These are phyloP conservation scores for Phaethornis superciliosus DNA, from an alignment of 2,113 vertebrate species.

Conservation along the genomic window DNA sequence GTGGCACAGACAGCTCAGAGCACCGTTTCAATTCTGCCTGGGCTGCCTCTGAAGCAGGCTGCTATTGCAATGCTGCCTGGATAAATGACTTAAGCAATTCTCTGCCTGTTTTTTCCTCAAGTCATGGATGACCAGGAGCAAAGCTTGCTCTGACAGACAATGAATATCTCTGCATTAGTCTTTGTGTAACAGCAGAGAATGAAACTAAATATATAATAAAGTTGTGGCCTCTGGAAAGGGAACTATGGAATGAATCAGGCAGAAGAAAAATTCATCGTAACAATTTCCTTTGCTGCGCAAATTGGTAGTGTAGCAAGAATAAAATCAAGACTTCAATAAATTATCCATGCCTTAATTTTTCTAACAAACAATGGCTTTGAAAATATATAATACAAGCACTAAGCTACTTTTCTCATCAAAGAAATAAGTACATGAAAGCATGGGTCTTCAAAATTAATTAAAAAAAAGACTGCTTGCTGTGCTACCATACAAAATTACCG, in stretches of 20 bases:
- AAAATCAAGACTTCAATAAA: constrained; percentile 54
- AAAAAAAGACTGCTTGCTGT: background rate
- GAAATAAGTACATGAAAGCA: constrained; percentile 4
- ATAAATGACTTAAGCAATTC: background rate
- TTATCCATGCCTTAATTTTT: constrained; percentile 5
- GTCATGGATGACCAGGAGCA: background rate
- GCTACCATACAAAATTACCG: background rate
- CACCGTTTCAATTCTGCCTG: background rate
- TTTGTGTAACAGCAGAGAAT: background rate
- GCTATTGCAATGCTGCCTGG: background rate
- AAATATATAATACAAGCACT: background rate
- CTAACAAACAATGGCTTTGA: background rate
- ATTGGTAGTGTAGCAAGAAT: background rate
- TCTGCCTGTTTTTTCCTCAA: background rate
- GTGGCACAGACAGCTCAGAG: background rate
- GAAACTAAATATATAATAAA: background rate
- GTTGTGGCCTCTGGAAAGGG: background rate
- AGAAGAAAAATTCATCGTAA: background rate
- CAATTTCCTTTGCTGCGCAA: background rate
- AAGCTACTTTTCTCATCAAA: constrained; percentile 44
- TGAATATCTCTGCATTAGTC: background rate
- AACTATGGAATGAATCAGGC: background rate
- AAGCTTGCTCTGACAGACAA: background rate
- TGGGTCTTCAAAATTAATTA: background rate
- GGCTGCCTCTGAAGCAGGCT: background rate